These are phyloP conservation scores for Euglossa dilemma DNA, from an alignment of 1,140 invertebrate species.

Conservation along the genomic window DNA sequence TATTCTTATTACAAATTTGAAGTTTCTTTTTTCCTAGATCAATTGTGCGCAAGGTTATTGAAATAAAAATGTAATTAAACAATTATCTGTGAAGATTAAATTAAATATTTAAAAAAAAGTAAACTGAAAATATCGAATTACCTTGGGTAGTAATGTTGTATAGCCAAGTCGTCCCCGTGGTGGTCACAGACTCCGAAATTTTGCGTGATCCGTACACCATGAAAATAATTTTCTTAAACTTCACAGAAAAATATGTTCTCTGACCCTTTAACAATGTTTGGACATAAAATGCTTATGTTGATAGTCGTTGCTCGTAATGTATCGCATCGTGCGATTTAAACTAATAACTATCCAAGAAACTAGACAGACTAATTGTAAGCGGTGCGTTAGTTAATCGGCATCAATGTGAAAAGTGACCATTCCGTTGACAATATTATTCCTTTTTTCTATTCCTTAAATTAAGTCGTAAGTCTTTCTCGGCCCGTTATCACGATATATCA, in stretches of 20 bases:
- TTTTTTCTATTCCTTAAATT: not conserved
- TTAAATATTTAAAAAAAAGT: not conserved
- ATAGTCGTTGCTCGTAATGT: not conserved
- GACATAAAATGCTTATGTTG: not conserved
- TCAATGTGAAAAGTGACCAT: not conserved
- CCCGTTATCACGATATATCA: not conserved
- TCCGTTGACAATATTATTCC: not conserved
- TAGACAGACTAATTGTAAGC: not conserved
- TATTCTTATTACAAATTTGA: not conserved
- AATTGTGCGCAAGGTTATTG: not conserved
- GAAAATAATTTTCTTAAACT: conserved; percentile 48
- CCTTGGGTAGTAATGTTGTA: conserved; percentile 66
- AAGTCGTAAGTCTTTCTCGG: not conserved
- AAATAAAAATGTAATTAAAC: not conserved
- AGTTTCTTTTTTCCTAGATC: not conserved
- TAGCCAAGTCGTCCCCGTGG: conserved; percentile 63
- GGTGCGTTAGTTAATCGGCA: not conserved
- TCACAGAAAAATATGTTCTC: not conserved
- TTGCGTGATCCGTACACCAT: conserved; percentile 64
- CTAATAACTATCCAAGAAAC: not conserved
- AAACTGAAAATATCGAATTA: conserved; percentile 16
- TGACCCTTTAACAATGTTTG: not conserved
- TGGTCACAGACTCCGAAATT: conserved; percentile 54
- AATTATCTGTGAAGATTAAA: not conserved
- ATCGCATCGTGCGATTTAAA: not conserved